phyloP scores from a whole-genome alignment of 30 jellyfish, hydroid and myxozoan genomes.

The Aurelia coerulea region DNA sequence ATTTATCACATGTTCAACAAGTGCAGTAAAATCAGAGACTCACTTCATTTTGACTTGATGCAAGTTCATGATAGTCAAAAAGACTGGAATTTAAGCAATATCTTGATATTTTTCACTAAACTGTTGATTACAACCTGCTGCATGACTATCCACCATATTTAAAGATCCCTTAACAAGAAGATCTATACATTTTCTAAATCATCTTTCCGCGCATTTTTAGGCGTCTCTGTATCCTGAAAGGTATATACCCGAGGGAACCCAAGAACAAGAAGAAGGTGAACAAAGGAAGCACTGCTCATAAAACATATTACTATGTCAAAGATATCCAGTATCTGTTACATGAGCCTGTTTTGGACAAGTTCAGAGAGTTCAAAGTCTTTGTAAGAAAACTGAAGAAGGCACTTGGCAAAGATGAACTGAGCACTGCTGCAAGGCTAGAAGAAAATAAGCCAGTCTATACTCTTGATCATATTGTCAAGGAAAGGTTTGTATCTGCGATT shows the following conservation, averaged over 20 bases:
- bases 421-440: slow-evolving; percentile 83
- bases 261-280: slow-evolving; percentile 90
- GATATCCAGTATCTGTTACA: slow-evolving; percentile 95
- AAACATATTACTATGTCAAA: slow-evolving; percentile 89
- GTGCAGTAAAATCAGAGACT: no score
- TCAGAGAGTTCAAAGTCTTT: slow-evolving; percentile 92
- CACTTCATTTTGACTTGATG: no score
- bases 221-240: slow-evolving; percentile 98
- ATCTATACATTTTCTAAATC: no score
- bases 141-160: no score
- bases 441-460: slow-evolving; percentile 94
- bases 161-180: no score
- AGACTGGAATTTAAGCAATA: no score
- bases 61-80: no score
- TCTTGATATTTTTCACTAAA: no score
- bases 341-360: slow-evolving; percentile 94
- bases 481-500: slow-evolving; percentile 69
- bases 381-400: slow-evolving; percentile 92
- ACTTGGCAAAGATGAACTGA: slow-evolving; percentile 86
- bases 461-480: slow-evolving; percentile 97
- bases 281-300: slow-evolving; percentile 95
- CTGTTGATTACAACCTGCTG: no score
- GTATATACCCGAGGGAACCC: slow-evolving; percentile 99
- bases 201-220: slow-evolving; percentile 21
- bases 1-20: no score